Conservation (phyloP, 2,888 invertebrate species). For the Chaetogeoica ovagalla region DNA sequence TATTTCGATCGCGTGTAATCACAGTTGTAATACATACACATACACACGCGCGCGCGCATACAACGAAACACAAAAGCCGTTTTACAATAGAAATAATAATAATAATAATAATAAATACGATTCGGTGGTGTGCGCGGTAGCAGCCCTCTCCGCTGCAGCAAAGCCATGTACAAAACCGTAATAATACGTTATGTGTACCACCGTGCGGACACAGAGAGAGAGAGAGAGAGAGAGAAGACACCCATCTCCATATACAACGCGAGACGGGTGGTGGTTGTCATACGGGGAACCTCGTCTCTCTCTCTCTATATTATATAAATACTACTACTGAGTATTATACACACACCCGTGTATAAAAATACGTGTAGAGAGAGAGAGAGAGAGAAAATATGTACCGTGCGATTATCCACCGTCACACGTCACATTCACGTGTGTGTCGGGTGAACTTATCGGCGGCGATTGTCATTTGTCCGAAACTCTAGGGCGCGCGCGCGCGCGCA, state of each 20-base stretch:
- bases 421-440: background rate
- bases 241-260: too few relatives aligned
- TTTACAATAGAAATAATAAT: slow-evolving; percentile 37
- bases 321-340: too few relatives aligned
- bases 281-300: too few relatives aligned
- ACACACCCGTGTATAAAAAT: background rate
- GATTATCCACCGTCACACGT: slow-evolving; percentile 20
- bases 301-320: too few relatives aligned
- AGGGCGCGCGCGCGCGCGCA: too few relatives aligned
- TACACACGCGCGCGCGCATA: too few relatives aligned
- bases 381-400: background rate
- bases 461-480: slow-evolving; percentile 18
- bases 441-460: slow-evolving; percentile 41
- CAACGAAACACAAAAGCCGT: slow-evolving; percentile 19
- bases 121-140: slow-evolving; percentile 31
- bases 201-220: too few relatives aligned
- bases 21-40: slow-evolving; percentile 50
- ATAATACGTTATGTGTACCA: too few relatives aligned
- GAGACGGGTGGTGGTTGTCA: too few relatives aligned
- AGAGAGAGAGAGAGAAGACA: too few relatives aligned
- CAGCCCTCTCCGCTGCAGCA: slow-evolving; percentile 13
- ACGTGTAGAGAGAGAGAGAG: too few relatives aligned
- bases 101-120: slow-evolving; percentile 45
- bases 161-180: background rate
- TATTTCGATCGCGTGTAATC: slow-evolving; percentile 49